Evolutionary conservation across 2,888 invertebrate genomes (phyloP), one percentile per base, ranked within the genome.

Genomic region (Lasius platythorax): DNA sequence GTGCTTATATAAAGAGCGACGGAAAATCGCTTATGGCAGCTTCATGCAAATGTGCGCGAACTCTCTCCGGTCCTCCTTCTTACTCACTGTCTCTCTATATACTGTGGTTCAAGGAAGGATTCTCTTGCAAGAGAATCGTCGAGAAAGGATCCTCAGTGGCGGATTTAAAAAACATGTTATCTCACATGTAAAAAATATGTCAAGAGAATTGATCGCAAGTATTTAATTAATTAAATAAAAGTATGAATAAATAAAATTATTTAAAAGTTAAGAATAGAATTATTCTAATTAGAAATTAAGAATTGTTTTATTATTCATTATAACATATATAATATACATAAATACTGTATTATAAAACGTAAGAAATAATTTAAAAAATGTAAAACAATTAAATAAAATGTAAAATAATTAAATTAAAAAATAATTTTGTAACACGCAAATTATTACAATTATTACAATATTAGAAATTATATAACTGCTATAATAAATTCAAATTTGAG

Each of bases 11-110:
- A 88, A 91, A 86, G 82, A 85, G 85, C 75, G 61, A 86, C 76
- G 72, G 72, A 84, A 66, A 87, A 88, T 88, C 87, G 89, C 88
- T 89, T 87, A 85, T 87, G 86, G 87, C 87, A 87, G 85, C 61
- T 89, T 91, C 89, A 85, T 91, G 91, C 89, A 92, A 91, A 91
- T 90, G 84, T 83, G 81, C 74, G n/a, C 73, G 33, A 33, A 28
- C 50, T 72, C 18, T 58, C 64, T 66, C 67, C 63, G 30, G n/a
- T 64, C 82, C 63, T 67, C 72, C 68, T 81, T 72, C 78, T 85
- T 74, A 70, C 61, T 85, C 84, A 72, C 66, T 85, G 53, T 79
- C 84, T 79, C 73, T 64, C 74, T 81, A 73, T 61, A 72, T 74
- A 61, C 50, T 28, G 5, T 37, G 73, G 73, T 28, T 68, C 73